Conservation (phyloP, 2,888 invertebrate genomes). For the Caenorhabditis virilis region DNA sequence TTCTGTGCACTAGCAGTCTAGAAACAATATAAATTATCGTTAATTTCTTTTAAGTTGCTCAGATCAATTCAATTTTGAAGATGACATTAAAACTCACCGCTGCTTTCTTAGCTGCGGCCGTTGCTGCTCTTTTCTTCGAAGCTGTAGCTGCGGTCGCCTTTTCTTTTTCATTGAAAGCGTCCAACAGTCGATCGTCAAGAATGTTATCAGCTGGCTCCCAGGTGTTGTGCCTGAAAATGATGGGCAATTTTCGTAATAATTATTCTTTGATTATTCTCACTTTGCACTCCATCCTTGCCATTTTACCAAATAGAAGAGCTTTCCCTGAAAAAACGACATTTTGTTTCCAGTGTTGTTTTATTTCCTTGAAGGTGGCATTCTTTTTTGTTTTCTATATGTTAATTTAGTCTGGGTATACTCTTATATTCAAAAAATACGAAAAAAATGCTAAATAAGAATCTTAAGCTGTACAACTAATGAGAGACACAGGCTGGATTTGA, state of each 20-base stretch:
- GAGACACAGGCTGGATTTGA: no score
- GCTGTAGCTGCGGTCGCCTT: neutral
- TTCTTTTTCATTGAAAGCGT: conserved; percentile 5
- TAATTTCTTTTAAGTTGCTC: no score
- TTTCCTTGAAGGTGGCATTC: no score
- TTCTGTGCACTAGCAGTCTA: conserved; percentile 5
- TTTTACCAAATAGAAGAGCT: conserved; percentile 23
- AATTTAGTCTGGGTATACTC: no score
- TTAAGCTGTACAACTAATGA: no score
- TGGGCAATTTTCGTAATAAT: neutral
- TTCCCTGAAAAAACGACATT: conserved; percentile 19
- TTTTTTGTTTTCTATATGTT: no score
- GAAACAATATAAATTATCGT: no score
- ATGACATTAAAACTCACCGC: no score
- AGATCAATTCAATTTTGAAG: no score
- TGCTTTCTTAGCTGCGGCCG: conserved; percentile 4
- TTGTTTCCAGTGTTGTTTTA: no score
- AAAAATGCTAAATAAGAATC: no score
- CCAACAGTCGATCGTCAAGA: conserved; percentile 9
- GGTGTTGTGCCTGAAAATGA: conserved; percentile 28
- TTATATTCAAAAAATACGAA: no score
- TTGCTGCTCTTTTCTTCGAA: neutral
- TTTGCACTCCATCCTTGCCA: conserved; percentile 23
- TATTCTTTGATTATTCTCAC: conserved; percentile 10
- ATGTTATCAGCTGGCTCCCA: conserved; percentile 32